Percentiles rank a stretch among this genome's conserved stretches.
These are phyloP conservation scores for Solenopsis fugax DNA, from an alignment of 1,140 invertebrate species.

Conservation along the genomic window DNA sequence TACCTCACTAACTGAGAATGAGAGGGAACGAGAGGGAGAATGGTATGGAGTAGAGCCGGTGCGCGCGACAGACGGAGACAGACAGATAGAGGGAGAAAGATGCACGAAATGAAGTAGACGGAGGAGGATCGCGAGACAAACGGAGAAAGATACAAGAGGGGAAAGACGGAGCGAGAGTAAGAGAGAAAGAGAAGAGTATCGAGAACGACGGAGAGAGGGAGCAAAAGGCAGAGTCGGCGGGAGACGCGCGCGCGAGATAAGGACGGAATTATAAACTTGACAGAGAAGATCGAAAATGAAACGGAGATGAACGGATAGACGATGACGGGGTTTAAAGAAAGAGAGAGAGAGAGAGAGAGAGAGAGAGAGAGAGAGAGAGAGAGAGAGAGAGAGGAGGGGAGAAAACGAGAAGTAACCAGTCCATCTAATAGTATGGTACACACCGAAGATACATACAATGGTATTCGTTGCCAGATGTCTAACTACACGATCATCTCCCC, in stretches of 20 bases:
- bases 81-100: constrained; percentile 56
- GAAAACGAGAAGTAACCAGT: constrained; percentile 79
- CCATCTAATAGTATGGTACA: constrained; percentile 83
- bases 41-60: constrained; percentile 39
- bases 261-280: constrained; percentile 72
- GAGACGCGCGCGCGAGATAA: constrained; percentile 68
- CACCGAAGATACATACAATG: constrained; percentile 83
- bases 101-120: constrained; percentile 27
- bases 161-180: constrained; percentile 14
- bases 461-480: constrained; percentile 81
- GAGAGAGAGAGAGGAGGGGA: constrained; percentile 22
- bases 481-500: constrained; percentile 77
- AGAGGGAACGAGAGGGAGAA: constrained; percentile 68
- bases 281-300: constrained; percentile 66
- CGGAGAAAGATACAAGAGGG: constrained; percentile 44
- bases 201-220: constrained; percentile 65
- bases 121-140: constrained; percentile 57
- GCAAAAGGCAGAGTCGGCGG: constrained; percentile 47
- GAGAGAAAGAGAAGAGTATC: constrained; percentile 39
- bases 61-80: constrained; percentile 47
- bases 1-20: constrained; percentile 79
- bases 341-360: constrained; percentile 59
- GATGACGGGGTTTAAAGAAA: constrained; percentile 53
- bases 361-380: constrained; percentile 38
- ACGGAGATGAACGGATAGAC: constrained; percentile 60